phyloP scores from a whole-genome alignment of 2,888 invertebrate species.

The Lydus trimaculatus region DNA sequence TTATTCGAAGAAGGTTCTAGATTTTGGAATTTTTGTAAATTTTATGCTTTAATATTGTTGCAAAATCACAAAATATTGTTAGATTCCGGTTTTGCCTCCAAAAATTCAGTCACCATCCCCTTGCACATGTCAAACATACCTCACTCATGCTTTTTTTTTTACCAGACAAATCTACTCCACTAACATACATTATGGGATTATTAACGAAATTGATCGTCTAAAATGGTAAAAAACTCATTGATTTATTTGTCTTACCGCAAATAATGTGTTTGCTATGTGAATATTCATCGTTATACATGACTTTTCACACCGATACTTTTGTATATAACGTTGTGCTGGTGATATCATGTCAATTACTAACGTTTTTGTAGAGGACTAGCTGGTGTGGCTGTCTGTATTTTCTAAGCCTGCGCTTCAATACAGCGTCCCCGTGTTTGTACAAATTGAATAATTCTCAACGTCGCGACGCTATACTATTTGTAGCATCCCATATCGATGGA shows the following conservation, averaged over 20 bases:
- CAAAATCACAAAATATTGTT: neutral
- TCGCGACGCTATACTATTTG: constrained; percentile 24
- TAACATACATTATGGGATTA: neutral
- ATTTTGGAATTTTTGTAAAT: too few relatives aligned
- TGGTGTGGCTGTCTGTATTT: constrained; percentile 26
- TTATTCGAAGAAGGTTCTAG: too few relatives aligned
- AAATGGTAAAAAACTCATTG: neutral
- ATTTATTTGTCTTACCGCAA: constrained; percentile 54
- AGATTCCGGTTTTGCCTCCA: neutral
- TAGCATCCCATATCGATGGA: too few relatives aligned
- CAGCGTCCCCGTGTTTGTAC: neutral
- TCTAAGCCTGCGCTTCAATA: constrained; percentile 24
- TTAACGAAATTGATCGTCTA: neutral
- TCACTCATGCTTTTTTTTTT: neutral
- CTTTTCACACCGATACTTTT: constrained; percentile 67
- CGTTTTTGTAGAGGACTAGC: constrained; percentile 4
- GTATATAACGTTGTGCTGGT: constrained; percentile 52
- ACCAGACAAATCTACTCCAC: neutral
- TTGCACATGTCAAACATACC: constrained; percentile 1
- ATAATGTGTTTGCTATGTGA: constrained; percentile 63
- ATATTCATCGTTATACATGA: constrained; percentile 76
- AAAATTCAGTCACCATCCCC: neutral
- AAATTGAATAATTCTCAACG: constrained; percentile 9
- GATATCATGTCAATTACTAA: constrained; percentile 60
- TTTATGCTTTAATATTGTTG: too few relatives aligned